Evolutionary conservation across 2,113 vertebrate genomes (phyloP).

Genomic region (Mellivora capensis): DNA sequence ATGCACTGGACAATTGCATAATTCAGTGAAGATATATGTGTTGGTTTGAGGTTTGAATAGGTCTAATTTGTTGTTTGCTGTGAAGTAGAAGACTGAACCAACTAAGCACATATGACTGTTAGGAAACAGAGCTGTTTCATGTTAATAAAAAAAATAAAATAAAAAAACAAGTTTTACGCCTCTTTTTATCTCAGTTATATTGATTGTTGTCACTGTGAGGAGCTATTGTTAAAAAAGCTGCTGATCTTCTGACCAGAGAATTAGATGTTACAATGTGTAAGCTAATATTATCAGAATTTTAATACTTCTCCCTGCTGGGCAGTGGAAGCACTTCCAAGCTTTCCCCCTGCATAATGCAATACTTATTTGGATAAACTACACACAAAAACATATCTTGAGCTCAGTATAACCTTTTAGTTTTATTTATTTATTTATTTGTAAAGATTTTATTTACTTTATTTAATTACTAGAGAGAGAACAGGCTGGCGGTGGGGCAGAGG

Average conservation of each 20-base stretch:
- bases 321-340: neutral
- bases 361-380: neutral
- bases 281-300: neutral
- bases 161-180: neutral
- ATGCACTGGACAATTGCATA: neutral
- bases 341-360: neutral
- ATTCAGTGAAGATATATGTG: neutral
- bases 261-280: neutral
- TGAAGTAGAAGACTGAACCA: neutral
- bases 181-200: neutral
- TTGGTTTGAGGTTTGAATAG: neutral
- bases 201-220: neutral
- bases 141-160: neutral
- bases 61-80: neutral
- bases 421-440: neutral
- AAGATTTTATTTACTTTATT: too few species aligned
- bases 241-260: neutral
- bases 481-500: too few species aligned
- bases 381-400: neutral
- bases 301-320: neutral
- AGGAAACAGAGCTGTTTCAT: neutral
- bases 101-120: neutral
- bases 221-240: neutral
- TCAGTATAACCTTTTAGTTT: neutral
- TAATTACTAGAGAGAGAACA: too few species aligned